Conservation (phyloP, 2,888 invertebrate genomes). For the Leptarthrus brevirostris region DNA sequence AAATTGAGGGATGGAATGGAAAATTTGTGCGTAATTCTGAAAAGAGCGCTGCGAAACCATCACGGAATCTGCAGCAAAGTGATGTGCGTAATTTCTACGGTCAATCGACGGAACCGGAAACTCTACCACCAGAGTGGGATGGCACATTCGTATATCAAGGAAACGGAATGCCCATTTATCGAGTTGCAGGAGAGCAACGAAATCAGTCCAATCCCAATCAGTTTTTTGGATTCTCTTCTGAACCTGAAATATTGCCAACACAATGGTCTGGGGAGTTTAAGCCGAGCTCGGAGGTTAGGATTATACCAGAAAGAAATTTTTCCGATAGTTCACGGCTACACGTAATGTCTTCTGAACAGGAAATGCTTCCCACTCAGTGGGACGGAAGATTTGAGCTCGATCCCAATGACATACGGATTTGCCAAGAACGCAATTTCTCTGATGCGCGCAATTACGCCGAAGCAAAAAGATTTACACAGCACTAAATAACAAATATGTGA, state of each 20-base stretch:
- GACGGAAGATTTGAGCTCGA: slow-evolving; percentile 64
- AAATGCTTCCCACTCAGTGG: slow-evolving; percentile 63
- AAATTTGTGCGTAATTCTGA: slow-evolving; percentile 58
- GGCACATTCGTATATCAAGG: slow-evolving; percentile 60
- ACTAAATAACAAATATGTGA: no score
- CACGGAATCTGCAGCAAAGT: slow-evolving; percentile 61
- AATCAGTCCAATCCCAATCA: slow-evolving; percentile 64
- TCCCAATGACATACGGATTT: slow-evolving; percentile 56
- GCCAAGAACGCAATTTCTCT: slow-evolving; percentile 62
- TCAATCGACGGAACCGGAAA: slow-evolving; percentile 61
- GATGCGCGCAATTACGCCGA: slow-evolving; percentile 62
- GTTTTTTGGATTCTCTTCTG: slow-evolving; percentile 63
- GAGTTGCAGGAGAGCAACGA: slow-evolving; percentile 60
- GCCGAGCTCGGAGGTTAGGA: slow-evolving; percentile 57
- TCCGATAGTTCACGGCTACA: slow-evolving; percentile 65
- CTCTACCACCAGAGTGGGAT: slow-evolving; percentile 65
- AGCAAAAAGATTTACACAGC: not conserved
- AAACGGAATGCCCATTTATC: slow-evolving; percentile 36
- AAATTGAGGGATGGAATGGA: slow-evolving; percentile 67
- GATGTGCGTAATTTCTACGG: slow-evolving; percentile 65
- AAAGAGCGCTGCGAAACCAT: slow-evolving; percentile 63
- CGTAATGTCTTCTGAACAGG: slow-evolving; percentile 62
- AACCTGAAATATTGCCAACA: slow-evolving; percentile 63
- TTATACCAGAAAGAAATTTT: slow-evolving; percentile 59
- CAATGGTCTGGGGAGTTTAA: slow-evolving; percentile 65